Percentiles rank a stretch among this genome's conserved stretches.
phyloP scores from a whole-genome alignment of 2,113 vertebrate species.

The Microtus richardsoni region DNA sequence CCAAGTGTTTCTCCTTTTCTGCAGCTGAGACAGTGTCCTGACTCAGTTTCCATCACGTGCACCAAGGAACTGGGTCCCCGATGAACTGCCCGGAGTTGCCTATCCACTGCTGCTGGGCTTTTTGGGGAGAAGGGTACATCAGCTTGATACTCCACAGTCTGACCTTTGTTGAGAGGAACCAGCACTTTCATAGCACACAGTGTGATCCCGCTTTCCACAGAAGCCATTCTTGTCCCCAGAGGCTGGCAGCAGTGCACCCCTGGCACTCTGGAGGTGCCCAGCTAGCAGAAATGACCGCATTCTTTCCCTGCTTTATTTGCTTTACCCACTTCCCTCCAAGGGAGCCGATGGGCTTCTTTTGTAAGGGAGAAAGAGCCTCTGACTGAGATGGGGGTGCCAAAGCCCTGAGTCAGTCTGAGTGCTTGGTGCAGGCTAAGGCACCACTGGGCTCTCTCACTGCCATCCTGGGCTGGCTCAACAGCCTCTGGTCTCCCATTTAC shows the following conservation, averaged over 20 bases:
- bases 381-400: not conserved
- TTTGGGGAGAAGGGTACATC: fast-evolving
- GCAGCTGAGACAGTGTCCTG: not conserved
- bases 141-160: not conserved
- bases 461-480: not conserved
- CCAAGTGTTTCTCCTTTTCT: too few relatives aligned
- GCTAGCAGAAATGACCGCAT: not conserved
- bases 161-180: not conserved
- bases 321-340: not conserved
- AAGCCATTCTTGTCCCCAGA: fast-evolving
- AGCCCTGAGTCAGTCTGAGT: not conserved
- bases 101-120: not conserved
- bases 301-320: not conserved
- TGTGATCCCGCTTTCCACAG: not conserved
- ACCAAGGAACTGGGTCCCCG: not conserved
- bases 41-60: fast-evolving
- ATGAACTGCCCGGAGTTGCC: not conserved
- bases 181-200: not conserved
- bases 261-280: fast-evolving
- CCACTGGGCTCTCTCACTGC: not conserved
- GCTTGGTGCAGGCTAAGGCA: not conserved
- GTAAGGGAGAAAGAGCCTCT: not conserved
- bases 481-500: not conserved
- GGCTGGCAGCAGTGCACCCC: fast-evolving
- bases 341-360: not conserved